phyloP scores from a whole-genome alignment of 1,140 invertebrate species.

The Heliconius himera region DNA sequence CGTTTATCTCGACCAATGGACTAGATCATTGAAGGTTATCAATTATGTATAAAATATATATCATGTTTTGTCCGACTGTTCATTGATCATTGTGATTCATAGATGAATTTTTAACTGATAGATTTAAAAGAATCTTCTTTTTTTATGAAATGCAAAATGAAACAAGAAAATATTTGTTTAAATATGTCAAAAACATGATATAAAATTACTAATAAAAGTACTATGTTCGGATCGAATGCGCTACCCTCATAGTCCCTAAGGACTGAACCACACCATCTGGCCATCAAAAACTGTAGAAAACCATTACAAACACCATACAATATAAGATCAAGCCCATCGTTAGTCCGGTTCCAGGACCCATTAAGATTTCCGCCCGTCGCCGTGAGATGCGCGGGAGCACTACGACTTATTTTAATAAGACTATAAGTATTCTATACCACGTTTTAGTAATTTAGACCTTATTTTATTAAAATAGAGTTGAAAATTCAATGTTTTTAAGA shows the following conservation, averaged over 20 bases:
- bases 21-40: constrained; percentile 44
- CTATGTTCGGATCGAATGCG: not conserved
- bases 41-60: constrained; percentile 19
- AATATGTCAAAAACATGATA: not conserved
- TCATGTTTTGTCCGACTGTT: constrained; percentile 10
- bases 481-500: constrained; percentile 26
- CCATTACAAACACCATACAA: constrained; percentile 59
- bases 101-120: not conserved
- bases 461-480: not conserved
- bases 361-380: constrained; percentile 77
- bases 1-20: constrained; percentile 43
- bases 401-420: constrained; percentile 16
- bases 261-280: not conserved
- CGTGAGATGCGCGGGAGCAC: constrained; percentile 74
- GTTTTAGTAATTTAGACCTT: constrained; percentile 33
- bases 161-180: not conserved
- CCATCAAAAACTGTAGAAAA: constrained; percentile 24
- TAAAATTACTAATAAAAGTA: not conserved
- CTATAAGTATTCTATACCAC: not conserved
- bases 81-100: constrained; percentile 7
- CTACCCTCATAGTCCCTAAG: not conserved
- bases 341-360: constrained; percentile 75
- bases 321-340: constrained; percentile 74
- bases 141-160: too few relatives aligned
- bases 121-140: too few relatives aligned